phyloP scores from a whole-genome alignment of 2,888 invertebrate species.

The Parnassius mnemosyne region DNA sequence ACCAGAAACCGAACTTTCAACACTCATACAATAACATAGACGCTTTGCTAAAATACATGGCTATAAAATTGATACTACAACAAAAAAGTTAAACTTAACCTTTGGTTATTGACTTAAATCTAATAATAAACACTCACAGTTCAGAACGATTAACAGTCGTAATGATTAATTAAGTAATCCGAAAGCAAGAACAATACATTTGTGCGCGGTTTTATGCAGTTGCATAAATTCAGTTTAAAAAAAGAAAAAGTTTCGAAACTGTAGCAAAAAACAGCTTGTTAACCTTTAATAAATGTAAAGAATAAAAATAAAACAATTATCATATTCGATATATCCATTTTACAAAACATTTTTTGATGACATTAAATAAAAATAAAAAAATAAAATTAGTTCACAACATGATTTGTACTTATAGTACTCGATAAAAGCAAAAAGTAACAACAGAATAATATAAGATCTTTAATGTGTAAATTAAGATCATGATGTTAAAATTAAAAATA shows the following conservation, averaged over 20 bases:
- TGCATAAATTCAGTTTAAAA: neutral
- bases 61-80: conserved; percentile 21
- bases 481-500: neutral
- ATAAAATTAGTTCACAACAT: conserved; percentile 23
- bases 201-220: neutral
- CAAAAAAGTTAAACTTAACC: conserved; percentile 24
- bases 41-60: conserved; percentile 2
- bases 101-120: conserved; percentile 30
- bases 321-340: no score
- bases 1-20: neutral
- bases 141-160: neutral
- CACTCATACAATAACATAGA: conserved; percentile 21
- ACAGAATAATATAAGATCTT: conserved; percentile 27
- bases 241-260: neutral
- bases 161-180: no score
- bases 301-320: neutral
- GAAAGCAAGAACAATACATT: neutral
- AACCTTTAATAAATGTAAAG: neutral
- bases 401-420: conserved; percentile 45
- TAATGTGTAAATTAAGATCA: neutral
- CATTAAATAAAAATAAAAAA: conserved; percentile 14
- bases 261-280: no score
- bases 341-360: neutral
- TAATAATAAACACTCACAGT: conserved; percentile 20
- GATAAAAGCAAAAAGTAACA: conserved; percentile 24